These are phyloP conservation scores for Cephus pulcher DNA, from an alignment of 2,888 invertebrate species.

Conservation along the genomic window DNA sequence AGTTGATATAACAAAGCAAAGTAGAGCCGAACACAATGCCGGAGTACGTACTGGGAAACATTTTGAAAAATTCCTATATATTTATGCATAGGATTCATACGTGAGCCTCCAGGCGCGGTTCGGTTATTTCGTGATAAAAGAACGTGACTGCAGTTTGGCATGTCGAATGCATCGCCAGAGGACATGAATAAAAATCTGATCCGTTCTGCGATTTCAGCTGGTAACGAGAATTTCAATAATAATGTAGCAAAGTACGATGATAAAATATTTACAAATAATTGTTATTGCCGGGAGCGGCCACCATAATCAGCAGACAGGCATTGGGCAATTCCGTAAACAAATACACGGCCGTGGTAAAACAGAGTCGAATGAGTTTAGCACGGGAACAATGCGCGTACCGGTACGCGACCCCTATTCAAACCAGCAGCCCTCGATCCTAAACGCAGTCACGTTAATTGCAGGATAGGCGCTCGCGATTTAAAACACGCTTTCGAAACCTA, in stretches of 20 bases:
- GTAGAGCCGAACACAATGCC: background rate
- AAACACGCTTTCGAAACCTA: background rate
- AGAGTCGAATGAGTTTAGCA: background rate
- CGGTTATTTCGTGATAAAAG: background rate
- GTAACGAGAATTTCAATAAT: background rate
- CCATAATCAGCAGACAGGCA: background rate
- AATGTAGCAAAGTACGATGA: background rate
- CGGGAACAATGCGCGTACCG: background rate
- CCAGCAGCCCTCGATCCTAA: background rate
- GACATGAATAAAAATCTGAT: background rate
- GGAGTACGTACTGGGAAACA: background rate
- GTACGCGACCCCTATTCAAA: background rate
- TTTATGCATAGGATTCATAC: background rate
- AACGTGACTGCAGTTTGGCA: background rate
- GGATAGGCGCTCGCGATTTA: background rate
- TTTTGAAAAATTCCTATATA: background rate
- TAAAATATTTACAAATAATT: background rate
- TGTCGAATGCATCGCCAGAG: background rate
- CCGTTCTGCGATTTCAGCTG: background rate
- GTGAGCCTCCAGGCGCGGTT: background rate
- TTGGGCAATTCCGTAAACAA: background rate
- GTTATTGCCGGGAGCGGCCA: background rate
- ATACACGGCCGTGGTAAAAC: background rate
- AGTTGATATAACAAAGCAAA: background rate
- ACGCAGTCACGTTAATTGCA: background rate